phyloP scores from a whole-genome alignment of 2,888 invertebrate species.

The Diplazon laetatorius region DNA sequence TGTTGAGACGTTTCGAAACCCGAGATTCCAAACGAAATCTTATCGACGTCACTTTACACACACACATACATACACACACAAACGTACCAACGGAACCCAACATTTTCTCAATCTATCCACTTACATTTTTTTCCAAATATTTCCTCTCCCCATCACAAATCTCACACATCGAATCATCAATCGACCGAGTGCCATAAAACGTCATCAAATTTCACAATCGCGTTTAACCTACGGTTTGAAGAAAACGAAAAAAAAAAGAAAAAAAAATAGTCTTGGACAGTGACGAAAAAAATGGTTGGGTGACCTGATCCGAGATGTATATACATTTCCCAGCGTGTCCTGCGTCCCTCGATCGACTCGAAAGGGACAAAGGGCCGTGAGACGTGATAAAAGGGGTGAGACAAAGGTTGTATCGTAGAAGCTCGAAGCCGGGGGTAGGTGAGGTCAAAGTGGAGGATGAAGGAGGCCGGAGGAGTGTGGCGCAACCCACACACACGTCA shows the following conservation, averaged over 20 bases:
- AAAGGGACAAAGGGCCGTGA: not conserved
- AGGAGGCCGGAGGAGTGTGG: constrained; percentile 62
- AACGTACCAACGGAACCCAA: not conserved
- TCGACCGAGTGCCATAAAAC: too few relatives aligned
- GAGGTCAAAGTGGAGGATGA: constrained; percentile 55
- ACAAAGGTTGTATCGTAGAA: constrained; percentile 33
- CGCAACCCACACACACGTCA: too few relatives aligned
- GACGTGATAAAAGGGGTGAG: not conserved
- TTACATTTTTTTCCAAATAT: not conserved
- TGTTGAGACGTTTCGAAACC: constrained; percentile 8
- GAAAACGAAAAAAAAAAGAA: too few relatives aligned
- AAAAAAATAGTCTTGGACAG: too few relatives aligned
- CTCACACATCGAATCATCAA: not conserved
- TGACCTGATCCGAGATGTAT: not conserved
- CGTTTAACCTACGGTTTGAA: too few relatives aligned
- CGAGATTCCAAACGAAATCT: constrained; percentile 27
- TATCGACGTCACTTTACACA: not conserved
- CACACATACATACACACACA: too few relatives aligned
- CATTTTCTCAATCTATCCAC: not conserved
- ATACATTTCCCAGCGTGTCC: not conserved
- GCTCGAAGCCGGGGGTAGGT: not conserved
- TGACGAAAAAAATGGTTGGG: not conserved
- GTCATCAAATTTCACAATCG: too few relatives aligned
- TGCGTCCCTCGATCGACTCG: not conserved
- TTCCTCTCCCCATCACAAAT: not conserved